Evolutionary conservation across 2,797 vertebrate genomes (phyloP), one percentile per base, ranked within the genome.

Genomic region (Lacerta bilineata): DNA sequence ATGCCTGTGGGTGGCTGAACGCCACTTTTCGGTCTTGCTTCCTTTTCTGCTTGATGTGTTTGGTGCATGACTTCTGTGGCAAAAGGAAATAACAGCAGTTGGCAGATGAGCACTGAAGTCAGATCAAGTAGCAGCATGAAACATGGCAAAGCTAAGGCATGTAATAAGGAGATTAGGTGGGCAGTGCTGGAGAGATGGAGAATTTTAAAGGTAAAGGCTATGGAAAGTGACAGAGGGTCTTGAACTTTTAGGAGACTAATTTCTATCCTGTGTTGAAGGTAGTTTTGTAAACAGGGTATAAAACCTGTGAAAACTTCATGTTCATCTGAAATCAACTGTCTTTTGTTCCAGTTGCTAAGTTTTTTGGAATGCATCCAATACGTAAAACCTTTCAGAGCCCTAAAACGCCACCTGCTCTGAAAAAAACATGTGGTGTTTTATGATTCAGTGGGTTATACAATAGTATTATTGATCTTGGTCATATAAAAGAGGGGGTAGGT

Each of bases 161-260:
- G 15, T 13, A 78, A 29, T 11, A 64, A 25, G n/a, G n/a, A 20
- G 29, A 29, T 27, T 9, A 61, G 8, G 78, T 33, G 50, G 50
- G 1, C 18, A 4, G 50, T 15, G 8, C 1, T 3, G 17, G 9
- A 27, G 33, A 61, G 0, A 71, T n/a, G n/a, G 6, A 18, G 3
- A 18, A 46, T 25, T n/a, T 78, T 33, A 68, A 78, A 68, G 46
- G 27, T 41, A 23, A n/a, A 46, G 39, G 59, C 17, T 59, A 20
- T 18, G 66, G 6, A 4, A n/a, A 27, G 46, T 66, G 20, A 27
- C 29, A 36, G 15, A 29, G 29, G 18, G 10, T 33, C 61, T 77
- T 66, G 50, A 29, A 36, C 29, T 79, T 66, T 86, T 46, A 10
- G 50, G 66, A 71, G 64, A 4, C 64, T 55, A 50, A 36, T 15